phyloP scores from a whole-genome alignment of 2,113 vertebrate genomes.

The Rhizomys pruinosus region DNA sequence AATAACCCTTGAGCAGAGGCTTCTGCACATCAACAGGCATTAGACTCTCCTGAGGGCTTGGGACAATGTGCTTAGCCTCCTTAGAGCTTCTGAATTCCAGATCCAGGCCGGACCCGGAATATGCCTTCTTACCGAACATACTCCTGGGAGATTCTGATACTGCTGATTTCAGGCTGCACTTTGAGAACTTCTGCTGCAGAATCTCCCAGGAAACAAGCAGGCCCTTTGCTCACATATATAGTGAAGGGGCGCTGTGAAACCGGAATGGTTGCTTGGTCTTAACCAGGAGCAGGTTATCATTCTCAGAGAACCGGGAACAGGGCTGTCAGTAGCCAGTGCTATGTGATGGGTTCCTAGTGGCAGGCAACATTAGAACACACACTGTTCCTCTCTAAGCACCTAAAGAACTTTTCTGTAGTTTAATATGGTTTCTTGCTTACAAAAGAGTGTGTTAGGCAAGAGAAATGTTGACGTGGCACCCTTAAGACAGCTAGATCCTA shows the following conservation, averaged over 20 bases:
- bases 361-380: constrained; percentile 29
- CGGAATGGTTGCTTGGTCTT: not conserved
- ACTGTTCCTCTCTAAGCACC: not conserved
- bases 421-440: constrained; percentile 50
- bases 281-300: not conserved
- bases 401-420: constrained; percentile 17
- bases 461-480: not conserved
- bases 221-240: not conserved
- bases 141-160: not conserved
- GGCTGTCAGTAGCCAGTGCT: not conserved
- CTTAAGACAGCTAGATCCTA: not conserved
- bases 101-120: not conserved
- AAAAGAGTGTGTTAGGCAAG: not conserved
- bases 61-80: not conserved
- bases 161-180: not conserved
- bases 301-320: not conserved
- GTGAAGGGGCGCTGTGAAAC: not conserved
- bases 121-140: not conserved
- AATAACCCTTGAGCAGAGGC: not conserved
- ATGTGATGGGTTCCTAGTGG: not conserved
- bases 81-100: not conserved
- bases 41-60: not conserved
- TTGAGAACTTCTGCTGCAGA: constrained; percentile 1
- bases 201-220: not conserved
- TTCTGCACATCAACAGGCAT: not conserved